phyloP scores from a whole-genome alignment of 2,797 vertebrate genomes.

The Synanceia verrucosa region DNA sequence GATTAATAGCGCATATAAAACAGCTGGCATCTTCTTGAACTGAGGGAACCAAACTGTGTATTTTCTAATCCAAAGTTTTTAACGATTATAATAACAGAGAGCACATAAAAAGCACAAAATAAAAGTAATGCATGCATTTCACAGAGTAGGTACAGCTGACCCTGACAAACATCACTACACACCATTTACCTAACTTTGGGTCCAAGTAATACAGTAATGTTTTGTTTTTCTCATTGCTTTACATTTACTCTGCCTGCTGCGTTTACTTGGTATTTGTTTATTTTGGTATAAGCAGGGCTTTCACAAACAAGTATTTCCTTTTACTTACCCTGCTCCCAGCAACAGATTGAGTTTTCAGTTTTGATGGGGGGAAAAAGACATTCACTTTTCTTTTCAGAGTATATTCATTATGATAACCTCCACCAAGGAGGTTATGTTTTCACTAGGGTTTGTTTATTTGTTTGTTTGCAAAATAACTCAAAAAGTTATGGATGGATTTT shows the following conservation, averaged over 20 bases:
- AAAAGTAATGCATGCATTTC: slow-evolving; percentile 5
- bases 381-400: not conserved
- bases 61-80: slow-evolving; percentile 15
- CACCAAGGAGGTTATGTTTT: no score
- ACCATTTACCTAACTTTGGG: not conserved
- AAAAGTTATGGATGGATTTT: no score
- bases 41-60: not conserved
- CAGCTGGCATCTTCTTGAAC: slow-evolving; percentile 20
- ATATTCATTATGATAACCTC: no score
- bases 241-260: slow-evolving; percentile 20
- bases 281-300: slow-evolving; percentile 14
- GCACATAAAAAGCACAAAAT: not conserved
- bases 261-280: slow-evolving; percentile 4
- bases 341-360: not conserved
- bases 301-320: slow-evolving; percentile 26
- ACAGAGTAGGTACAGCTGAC: slow-evolving; percentile 1
- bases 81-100: slow-evolving; percentile 4
- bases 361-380: no score
- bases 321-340: not conserved
- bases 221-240: slow-evolving; percentile 22
- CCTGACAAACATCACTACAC: slow-evolving; percentile 2
- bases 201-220: slow-evolving; percentile 25
- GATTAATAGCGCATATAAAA: slow-evolving; percentile 39
- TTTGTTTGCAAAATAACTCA: no score
- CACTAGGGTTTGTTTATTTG: no score